Evolutionary conservation across 2,888 invertebrate species (phyloP).

Genomic region (Anthophora plumipes): DNA sequence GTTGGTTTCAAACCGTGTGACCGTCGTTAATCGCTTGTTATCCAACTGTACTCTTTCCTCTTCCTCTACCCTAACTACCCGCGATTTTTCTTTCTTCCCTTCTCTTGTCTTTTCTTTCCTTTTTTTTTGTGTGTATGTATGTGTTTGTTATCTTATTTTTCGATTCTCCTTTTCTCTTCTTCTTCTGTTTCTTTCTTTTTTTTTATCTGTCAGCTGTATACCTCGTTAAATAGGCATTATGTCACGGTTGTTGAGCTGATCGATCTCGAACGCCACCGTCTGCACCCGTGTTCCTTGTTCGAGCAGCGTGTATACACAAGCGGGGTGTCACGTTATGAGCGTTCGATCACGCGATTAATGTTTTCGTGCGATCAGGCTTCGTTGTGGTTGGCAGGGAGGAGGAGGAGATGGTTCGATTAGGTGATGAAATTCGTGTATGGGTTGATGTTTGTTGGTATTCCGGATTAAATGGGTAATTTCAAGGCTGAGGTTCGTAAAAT

Average conservation of each 20-base stretch:
- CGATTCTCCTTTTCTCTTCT: no score
- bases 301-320: not conserved
- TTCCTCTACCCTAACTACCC: not conserved
- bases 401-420: not conserved
- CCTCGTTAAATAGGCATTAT: conserved; percentile 47
- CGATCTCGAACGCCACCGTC: conserved; percentile 27
- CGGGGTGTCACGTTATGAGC: conserved; percentile 41
- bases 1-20: conserved; percentile 68
- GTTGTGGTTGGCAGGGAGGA: no score
- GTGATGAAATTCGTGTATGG: not conserved
- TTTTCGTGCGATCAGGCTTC: not conserved
- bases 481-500: no score
- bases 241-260: conserved; percentile 49
- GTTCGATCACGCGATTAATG: conserved; percentile 38
- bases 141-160: no score
- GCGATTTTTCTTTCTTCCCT: not conserved
- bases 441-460: no score
- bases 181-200: not conserved
- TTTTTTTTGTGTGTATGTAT: no score
- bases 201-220: conserved; percentile 25
- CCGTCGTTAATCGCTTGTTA: conserved; percentile 82
- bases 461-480: no score
- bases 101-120: not conserved
- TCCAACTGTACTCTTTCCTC: conserved; percentile 72
- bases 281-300: not conserved